A percentile compares a stretch with the other conserved stretches of the same genome.
Conservation (phyloP, 1,140 invertebrate species). For the Drosophila pachea region DNA sequence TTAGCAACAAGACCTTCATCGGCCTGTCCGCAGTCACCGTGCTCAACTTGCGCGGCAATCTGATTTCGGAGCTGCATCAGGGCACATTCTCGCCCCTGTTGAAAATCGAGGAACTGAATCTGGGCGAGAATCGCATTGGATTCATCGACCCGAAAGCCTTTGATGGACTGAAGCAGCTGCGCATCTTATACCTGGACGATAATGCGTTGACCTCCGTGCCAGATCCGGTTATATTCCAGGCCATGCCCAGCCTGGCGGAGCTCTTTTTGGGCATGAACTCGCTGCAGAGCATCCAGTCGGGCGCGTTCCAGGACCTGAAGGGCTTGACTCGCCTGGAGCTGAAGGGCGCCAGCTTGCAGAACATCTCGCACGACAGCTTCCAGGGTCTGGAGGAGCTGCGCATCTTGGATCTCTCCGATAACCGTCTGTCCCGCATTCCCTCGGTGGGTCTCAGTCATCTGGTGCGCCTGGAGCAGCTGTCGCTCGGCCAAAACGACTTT, state of each 20-base stretch:
- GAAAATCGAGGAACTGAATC: slow-evolving; percentile 90
- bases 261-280: slow-evolving; percentile 90
- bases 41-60: slow-evolving; percentile 90
- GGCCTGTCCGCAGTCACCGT: slow-evolving; percentile 89
- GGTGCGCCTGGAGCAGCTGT: slow-evolving; percentile 87
- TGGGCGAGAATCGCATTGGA: slow-evolving; percentile 91
- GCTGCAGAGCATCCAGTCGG: slow-evolving; percentile 85
- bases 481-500: slow-evolving; percentile 90
- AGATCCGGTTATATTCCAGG: slow-evolving; percentile 82
- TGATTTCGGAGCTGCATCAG: slow-evolving; percentile 87
- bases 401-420: slow-evolving; percentile 87
- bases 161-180: slow-evolving; percentile 86
- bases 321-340: slow-evolving; percentile 88
- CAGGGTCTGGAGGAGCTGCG: slow-evolving; percentile 86
- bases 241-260: slow-evolving; percentile 87
- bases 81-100: slow-evolving; percentile 87
- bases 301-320: slow-evolving; percentile 87
- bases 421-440: slow-evolving; percentile 86
- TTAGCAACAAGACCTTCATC: slow-evolving; percentile 89
- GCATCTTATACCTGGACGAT: slow-evolving; percentile 90
- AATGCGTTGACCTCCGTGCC: slow-evolving; percentile 89
- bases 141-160: slow-evolving; percentile 89
- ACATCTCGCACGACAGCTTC: slow-evolving; percentile 88
- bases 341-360: slow-evolving; percentile 87
- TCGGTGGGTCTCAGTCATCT: slow-evolving; percentile 86